Percentiles rank a stretch among this genome's conserved stretches.
These are phyloP conservation scores for Augochlora pura DNA, from an alignment of 1,140 invertebrate species.

Conservation along the genomic window DNA sequence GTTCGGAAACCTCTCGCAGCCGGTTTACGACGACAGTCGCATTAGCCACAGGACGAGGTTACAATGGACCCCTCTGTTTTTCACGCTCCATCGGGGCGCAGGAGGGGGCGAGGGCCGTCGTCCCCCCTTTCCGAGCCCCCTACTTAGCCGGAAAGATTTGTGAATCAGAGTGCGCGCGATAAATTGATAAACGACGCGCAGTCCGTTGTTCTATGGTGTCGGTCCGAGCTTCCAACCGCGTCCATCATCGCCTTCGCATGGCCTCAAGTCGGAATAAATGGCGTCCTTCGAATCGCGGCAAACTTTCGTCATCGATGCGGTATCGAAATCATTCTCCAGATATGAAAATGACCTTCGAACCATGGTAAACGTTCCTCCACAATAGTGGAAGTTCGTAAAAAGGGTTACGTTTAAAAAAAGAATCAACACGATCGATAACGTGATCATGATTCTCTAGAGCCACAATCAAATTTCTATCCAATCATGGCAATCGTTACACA, in stretches of 20 bases:
- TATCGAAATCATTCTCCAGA: too few species aligned
- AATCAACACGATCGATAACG: background rate
- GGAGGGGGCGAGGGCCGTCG: constrained; percentile 23
- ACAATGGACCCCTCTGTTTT: constrained; percentile 70
- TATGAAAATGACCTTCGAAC: too few species aligned
- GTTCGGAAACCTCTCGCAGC: constrained; percentile 50
- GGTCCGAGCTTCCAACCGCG: background rate
- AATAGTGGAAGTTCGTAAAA: too few species aligned
- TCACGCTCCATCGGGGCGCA: constrained; percentile 61
- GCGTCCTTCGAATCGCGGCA: too few species aligned
- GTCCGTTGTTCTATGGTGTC: background rate
- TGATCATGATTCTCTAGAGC: constrained; percentile 27
- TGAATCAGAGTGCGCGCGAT: constrained; percentile 53
- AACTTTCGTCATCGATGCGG: too few species aligned
- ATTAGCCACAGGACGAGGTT: constrained; percentile 69
- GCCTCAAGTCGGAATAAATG: too few species aligned
- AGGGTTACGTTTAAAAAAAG: too few species aligned
- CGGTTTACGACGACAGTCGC: constrained; percentile 66
- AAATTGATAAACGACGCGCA: constrained; percentile 46
- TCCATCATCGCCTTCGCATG: background rate
- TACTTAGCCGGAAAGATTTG: constrained; percentile 61
- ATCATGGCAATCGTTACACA: too few species aligned
- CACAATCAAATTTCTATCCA: background rate
- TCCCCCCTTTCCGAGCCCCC: constrained; percentile 41
- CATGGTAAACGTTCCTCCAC: too few species aligned